Evolutionary conservation across 1,140 invertebrate species (phyloP).

Genomic region (Micrasema minimum): DNA sequence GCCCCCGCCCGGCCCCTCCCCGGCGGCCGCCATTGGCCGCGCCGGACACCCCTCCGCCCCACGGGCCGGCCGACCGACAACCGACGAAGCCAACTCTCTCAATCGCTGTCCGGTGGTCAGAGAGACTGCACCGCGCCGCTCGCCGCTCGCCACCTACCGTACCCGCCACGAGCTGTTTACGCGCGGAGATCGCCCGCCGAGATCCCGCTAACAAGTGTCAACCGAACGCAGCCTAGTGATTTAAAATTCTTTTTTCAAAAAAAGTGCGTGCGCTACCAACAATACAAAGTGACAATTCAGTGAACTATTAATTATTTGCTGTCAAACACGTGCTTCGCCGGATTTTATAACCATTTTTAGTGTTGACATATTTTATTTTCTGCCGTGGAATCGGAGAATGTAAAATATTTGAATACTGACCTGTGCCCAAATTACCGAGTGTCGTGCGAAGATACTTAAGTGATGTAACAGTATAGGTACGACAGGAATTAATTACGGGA

Average conservation of each 20-base stretch:
- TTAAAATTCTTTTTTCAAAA: neutral
- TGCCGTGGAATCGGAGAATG: neutral
- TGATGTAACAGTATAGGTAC: neutral
- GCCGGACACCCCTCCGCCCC: slow-evolving; percentile 36
- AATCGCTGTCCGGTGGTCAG: slow-evolving; percentile 40
- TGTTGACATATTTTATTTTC: too few species aligned
- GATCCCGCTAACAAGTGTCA: slow-evolving; percentile 29
- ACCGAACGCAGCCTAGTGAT: neutral
- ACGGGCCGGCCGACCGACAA: slow-evolving; percentile 8
- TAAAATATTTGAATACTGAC: slow-evolving; percentile 12
- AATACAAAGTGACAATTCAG: neutral
- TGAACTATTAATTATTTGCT: neutral
- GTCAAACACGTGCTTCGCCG: neutral
- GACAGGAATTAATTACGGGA: slow-evolving; percentile 6
- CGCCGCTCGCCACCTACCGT: neutral
- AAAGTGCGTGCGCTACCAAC: neutral
- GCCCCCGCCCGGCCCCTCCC: slow-evolving; percentile 30
- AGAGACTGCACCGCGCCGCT: slow-evolving; percentile 21
- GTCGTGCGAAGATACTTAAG: slow-evolving; percentile 4
- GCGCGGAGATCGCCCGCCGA: neutral
- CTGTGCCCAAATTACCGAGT: slow-evolving; percentile 26
- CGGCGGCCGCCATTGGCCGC: slow-evolving; percentile 40
- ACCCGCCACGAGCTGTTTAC: slow-evolving; percentile 32
- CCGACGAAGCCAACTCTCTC: slow-evolving; percentile 10
- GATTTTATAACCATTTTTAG: too few species aligned